Conservation (phyloP, 1,140 invertebrate species). For the Trichogramma pretiosum region DNA sequence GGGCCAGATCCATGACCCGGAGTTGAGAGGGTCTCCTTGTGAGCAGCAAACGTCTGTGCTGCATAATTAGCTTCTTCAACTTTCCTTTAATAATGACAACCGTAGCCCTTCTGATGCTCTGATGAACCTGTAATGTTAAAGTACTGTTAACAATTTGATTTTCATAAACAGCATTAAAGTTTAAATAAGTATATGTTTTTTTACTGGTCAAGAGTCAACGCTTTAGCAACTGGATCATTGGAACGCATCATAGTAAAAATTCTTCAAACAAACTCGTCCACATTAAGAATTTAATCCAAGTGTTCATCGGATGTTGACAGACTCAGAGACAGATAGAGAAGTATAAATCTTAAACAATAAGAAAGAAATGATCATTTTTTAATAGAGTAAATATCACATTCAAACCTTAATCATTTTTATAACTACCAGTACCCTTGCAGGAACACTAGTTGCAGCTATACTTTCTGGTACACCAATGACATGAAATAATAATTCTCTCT, state of each 20-base stretch:
- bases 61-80: conserved; percentile 93
- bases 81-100: conserved; percentile 90
- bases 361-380: conserved; percentile 3
- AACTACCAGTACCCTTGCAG: too few relatives aligned
- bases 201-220: conserved; percentile 79
- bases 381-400: conserved; percentile 14
- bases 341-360: conserved; percentile 9
- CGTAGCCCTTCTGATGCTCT: conserved; percentile 81
- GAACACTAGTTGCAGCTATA: too few relatives aligned
- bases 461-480: too few relatives aligned
- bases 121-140: conserved; percentile 60
- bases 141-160: background rate
- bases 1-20: too few relatives aligned
- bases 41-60: too few relatives aligned
- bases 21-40: too few relatives aligned
- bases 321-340: conserved; percentile 75
- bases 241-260: conserved; percentile 94
- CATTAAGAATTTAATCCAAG: conserved; percentile 91
- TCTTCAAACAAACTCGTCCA: conserved; percentile 88
- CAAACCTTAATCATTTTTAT: conserved; percentile 89
- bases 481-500: too few relatives aligned
- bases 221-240: conserved; percentile 91
- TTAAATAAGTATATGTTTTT: conserved; percentile 58
- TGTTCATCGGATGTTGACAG: conserved; percentile 94
- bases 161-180: background rate